Percentiles rank a stretch among this genome's conserved stretches.
These are phyloP conservation scores for Aegithalos caudatus DNA, from an alignment of 2,113 vertebrate species.

Conservation along the genomic window DNA sequence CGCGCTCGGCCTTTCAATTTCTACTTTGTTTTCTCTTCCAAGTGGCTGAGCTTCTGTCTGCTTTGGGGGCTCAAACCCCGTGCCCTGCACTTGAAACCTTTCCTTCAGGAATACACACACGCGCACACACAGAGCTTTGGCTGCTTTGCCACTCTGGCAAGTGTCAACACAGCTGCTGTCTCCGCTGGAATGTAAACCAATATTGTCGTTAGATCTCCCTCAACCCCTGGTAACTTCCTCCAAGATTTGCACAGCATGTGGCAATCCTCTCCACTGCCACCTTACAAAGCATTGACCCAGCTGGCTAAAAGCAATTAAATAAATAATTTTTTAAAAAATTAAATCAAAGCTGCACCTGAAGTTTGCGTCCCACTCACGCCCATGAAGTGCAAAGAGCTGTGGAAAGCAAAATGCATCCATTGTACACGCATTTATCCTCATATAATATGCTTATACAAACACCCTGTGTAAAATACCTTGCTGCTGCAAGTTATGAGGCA, in stretches of 20 bases:
- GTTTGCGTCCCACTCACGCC: rapidly evolving
- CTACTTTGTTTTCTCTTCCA: slow-evolving; percentile 52
- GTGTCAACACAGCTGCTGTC: slow-evolving; percentile 79
- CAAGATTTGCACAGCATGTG: slow-evolving; percentile 31
- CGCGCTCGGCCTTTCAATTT: background rate
- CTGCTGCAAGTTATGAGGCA: background rate
- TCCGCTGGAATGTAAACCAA: slow-evolving; percentile 78
- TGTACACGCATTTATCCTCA: background rate
- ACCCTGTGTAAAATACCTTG: background rate
- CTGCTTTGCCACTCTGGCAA: slow-evolving; percentile 46
- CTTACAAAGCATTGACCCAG: background rate
- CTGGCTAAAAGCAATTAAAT: background rate
- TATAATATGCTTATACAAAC: background rate
- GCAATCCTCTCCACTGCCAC: background rate
- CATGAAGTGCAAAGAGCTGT: background rate
- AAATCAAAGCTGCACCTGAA: background rate
- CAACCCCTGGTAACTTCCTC: slow-evolving; percentile 70
- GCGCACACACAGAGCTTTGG: background rate
- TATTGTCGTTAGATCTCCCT: slow-evolving; percentile 73
- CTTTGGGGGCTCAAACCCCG: background rate
- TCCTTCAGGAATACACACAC: slow-evolving; percentile 22
- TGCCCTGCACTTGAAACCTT: slow-evolving; percentile 38
- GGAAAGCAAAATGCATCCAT: background rate
- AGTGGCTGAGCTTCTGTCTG: slow-evolving; percentile 3
- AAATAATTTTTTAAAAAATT: background rate